Evolutionary conservation across 2,888 invertebrate species (phyloP), one percentile per base, ranked within the genome.

Genomic region (Catocala nupta): DNA sequence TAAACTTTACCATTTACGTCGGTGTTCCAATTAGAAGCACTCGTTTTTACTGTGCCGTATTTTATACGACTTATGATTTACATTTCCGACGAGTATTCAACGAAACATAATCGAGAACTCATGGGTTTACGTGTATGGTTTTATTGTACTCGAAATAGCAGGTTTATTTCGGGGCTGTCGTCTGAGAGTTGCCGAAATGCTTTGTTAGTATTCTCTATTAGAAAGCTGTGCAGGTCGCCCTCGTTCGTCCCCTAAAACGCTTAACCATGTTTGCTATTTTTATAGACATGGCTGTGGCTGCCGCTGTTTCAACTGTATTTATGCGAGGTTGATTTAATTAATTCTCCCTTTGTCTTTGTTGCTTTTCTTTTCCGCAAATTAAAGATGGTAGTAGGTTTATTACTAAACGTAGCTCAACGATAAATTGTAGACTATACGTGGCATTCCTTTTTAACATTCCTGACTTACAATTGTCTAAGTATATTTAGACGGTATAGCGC

Each of bases 261-360:
- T 71, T 82, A 81, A 81, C 81, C 77, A 79, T 82, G 81, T 84
- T 86, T 83, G 80, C 78, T 77, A 72, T 80, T 81, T 80, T 80
- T 80, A 80, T 77, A 72, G 73, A 70, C 71, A 70, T 49, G 59
- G 65, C 42, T 34, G 10, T 56, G 53, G 59, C 62, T 54, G 48
- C 60, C 54, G 65, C 59, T 60, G 64, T 68, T 70, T 65, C 62
- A 60, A n/a, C 61, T 54, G 71, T 64, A 44, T 75, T 73, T 68
- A 56, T 39, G 9, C 25, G 25, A 25, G 25, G 25, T 25, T 25
- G 25, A 25, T 25, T 25, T 25, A 25, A 25, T 25, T 25, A 25
- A 25, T 25, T 25, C 25, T 25, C 25, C 25, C 25, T 25, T 25
- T 25, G 25, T 25, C 25, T 25, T 25, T 25, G 25, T 25, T 25